Percentiles rank a stretch among this genome's conserved stretches.
These are phyloP conservation scores for Macrotrachela quadricornifera DNA, from an alignment of 1,140 invertebrate genomes.

Conservation along the genomic window DNA sequence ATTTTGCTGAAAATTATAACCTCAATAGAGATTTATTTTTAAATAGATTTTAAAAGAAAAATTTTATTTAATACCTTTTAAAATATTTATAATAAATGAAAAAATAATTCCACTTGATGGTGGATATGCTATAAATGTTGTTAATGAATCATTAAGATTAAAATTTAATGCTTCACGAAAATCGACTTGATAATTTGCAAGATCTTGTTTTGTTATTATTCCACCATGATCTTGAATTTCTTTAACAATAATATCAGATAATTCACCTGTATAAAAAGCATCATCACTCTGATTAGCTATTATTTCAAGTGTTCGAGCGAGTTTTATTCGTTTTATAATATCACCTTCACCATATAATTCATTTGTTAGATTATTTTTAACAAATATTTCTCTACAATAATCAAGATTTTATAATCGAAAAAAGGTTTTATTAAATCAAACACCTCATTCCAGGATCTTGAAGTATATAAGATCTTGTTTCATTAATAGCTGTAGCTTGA, in stretches of 20 bases:
- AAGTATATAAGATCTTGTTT: too few species aligned
- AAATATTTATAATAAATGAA: not conserved
- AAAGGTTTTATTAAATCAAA: too few species aligned
- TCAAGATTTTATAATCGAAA: constrained; percentile 2
- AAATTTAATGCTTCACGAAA: not conserved
- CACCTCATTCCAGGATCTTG: too few species aligned
- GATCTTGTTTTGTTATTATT: constrained; percentile 19
- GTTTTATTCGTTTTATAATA: constrained; percentile 21
- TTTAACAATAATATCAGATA: constrained; percentile 16
- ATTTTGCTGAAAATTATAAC: too few species aligned
- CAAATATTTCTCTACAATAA: constrained; percentile 10
- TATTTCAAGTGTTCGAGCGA: constrained; percentile 27
- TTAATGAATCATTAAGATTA: not conserved
- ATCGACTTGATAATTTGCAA: constrained; percentile 14
- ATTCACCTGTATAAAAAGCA: constrained; percentile 20
- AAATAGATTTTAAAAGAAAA: not conserved
- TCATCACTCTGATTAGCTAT: constrained; percentile 23
- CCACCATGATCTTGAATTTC: constrained; percentile 23
- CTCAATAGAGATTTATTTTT: too few species aligned
- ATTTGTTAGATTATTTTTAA: constrained; percentile 23
- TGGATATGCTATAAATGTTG: not conserved
- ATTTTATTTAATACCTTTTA: not conserved
- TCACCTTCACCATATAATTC: constrained; percentile 30
- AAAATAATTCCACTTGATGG: not conserved
- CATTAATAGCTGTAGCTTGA: not conserved